Percentiles rank a stretch among this genome's conserved stretches.
Evolutionary conservation across 2,797 vertebrate genomes (phyloP).

Genomic region (Rhinichthys osculus): DNA sequence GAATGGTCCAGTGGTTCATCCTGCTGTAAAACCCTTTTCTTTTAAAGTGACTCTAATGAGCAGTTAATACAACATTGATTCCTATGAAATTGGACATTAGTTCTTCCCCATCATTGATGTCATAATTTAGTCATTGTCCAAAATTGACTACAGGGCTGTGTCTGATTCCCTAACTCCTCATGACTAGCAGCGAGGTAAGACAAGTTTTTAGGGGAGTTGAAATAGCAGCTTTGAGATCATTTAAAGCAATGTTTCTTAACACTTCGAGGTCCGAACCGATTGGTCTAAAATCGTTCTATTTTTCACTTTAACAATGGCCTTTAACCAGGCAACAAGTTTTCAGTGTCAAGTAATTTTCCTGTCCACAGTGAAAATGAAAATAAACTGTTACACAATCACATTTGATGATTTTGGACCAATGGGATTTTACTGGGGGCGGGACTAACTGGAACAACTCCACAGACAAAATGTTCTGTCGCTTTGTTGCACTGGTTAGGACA

Average conservation of each 20-base stretch:
- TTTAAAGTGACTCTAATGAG: constrained; percentile 47
- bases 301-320: neutral
- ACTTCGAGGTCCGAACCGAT: constrained; percentile 55
- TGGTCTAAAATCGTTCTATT: constrained; percentile 24
- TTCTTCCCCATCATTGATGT: constrained; percentile 21
- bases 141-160: constrained; percentile 2
- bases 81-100: constrained; percentile 12
- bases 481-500: constrained; percentile 3
- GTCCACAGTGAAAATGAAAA: constrained; percentile 1
- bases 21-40: constrained; percentile 9
- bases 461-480: neutral
- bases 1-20: constrained; percentile 16
- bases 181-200: constrained; percentile 56
- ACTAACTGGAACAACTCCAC: neutral
- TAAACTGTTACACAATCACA: neutral
- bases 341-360: neutral
- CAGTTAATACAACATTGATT: constrained; percentile 39
- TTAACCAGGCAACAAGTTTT: constrained; percentile 4
- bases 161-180: constrained; percentile 41
- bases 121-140: neutral
- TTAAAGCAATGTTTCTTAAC: constrained; percentile 73
- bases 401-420: constrained; percentile 10
- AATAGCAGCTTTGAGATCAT: constrained; percentile 72
- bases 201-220: constrained; percentile 54
- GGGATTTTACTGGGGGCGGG: constrained; percentile 7